Evolutionary conservation across 2,888 invertebrate genomes (phyloP).

Genomic region (Hydraecia micacea): DNA sequence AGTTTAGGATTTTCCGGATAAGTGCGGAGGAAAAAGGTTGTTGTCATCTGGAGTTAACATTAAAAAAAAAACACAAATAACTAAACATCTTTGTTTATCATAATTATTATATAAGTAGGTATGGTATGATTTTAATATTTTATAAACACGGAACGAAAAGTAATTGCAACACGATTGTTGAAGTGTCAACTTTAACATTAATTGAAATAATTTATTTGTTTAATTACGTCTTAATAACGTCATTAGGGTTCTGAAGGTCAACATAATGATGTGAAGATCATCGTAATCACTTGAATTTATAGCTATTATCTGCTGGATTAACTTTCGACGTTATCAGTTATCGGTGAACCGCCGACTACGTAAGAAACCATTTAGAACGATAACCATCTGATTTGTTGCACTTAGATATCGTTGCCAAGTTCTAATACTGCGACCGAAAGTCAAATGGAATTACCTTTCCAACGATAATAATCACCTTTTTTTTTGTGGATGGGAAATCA

Average conservation of each 20-base stretch:
- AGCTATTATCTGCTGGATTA: constrained; percentile 45
- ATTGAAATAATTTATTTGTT: constrained; percentile 22
- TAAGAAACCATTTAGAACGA: constrained; percentile 24
- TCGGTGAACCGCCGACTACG: constrained; percentile 31
- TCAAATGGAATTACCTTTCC: background rate
- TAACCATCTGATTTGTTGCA: constrained; percentile 20
- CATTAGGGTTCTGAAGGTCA: constrained; percentile 42
- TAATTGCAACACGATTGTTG: background rate
- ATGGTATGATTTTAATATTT: background rate
- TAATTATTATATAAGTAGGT: background rate
- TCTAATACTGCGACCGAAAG: background rate
- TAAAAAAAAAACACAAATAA: background rate
- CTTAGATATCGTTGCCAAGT: constrained; percentile 4
- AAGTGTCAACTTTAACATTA: constrained; percentile 10
- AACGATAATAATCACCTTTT: background rate
- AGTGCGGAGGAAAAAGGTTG: background rate
- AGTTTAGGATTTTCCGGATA: background rate
- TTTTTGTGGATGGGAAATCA: too few relatives aligned
- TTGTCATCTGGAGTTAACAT: too few relatives aligned
- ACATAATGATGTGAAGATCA: constrained; percentile 13
- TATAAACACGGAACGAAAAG: constrained; percentile 16
- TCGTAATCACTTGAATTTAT: constrained; percentile 25
- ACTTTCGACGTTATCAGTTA: constrained; percentile 37
- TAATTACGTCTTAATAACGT: constrained; percentile 20
- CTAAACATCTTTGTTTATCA: background rate